Conservation (phyloP, 2,888 invertebrate species). For the Timema cristinae region DNA sequence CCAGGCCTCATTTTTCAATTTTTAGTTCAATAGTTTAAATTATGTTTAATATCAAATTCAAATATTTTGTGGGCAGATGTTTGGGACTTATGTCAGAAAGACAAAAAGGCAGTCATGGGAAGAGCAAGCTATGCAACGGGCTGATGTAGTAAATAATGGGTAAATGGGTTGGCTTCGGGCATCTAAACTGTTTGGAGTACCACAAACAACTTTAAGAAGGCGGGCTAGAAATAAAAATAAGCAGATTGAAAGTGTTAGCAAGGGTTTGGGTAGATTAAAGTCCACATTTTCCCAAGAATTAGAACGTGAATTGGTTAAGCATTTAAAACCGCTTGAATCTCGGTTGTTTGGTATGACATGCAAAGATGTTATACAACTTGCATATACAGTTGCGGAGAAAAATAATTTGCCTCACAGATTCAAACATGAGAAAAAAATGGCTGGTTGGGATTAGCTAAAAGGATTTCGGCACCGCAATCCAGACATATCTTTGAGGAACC, state of each 20-base stretch:
- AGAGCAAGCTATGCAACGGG: too few species aligned
- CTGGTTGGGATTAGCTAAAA: background rate
- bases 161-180: background rate
- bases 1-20: too few species aligned
- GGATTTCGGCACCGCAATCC: background rate
- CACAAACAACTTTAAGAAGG: background rate
- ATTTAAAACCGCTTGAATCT: background rate
- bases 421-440: background rate
- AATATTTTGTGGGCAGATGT: too few species aligned
- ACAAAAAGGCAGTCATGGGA: too few species aligned
- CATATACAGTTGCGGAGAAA: background rate
- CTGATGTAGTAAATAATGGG: background rate
- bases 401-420: background rate
- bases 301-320: background rate
- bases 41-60: too few species aligned
- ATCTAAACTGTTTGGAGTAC: background rate
- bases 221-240: background rate
- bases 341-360: conserved; percentile 4
- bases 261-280: background rate
- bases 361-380: conserved; percentile 3
- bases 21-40: too few species aligned
- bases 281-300: background rate
- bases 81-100: too few species aligned
- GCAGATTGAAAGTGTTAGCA: background rate
- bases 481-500: background rate